Evolutionary conservation across 2,888 invertebrate species (phyloP).

Genomic region (Serrognathus titanus): DNA sequence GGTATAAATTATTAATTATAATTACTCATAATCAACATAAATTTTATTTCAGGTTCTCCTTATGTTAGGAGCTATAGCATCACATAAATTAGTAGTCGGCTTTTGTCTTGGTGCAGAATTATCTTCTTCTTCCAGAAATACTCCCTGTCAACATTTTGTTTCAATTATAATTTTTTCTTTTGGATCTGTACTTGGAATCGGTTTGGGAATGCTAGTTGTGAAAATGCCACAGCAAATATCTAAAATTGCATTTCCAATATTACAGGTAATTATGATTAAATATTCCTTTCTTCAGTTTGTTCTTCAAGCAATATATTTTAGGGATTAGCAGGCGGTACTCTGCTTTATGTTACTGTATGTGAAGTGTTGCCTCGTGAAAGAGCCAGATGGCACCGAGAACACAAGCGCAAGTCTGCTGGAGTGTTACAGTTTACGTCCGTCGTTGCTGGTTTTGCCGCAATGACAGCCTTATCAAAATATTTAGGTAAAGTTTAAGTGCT

Average conservation of each 20-base stretch:
- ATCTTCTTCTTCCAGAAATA: conserved; percentile 38
- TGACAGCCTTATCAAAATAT: conserved; percentile 62
- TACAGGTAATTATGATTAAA: conserved; percentile 56
- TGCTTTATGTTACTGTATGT: conserved; percentile 73
- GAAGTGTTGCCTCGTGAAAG: conserved; percentile 75
- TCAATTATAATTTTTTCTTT: conserved; percentile 64
- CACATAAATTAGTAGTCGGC: conserved; percentile 78
- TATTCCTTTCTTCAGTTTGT: conserved; percentile 1
- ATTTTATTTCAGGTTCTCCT: conserved; percentile 58
- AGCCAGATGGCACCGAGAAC: conserved; percentile 65
- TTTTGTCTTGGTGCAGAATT: conserved; percentile 79
- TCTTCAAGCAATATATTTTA: conserved; percentile 36
- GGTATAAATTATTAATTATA: conserved; percentile 46
- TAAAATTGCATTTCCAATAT: conserved; percentile 54
- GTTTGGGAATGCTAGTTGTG: conserved; percentile 61
- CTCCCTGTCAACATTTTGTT: conserved; percentile 52
- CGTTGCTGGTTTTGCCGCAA: conserved; percentile 58
- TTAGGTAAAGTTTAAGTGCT: conserved; percentile 40
- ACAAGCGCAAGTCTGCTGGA: conserved; percentile 56
- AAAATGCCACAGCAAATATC: conserved; percentile 51
- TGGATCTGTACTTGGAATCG: conserved; percentile 68
- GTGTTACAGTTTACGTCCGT: conserved; percentile 62
- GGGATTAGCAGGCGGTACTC: conserved; percentile 72
- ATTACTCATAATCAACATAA: neutral
- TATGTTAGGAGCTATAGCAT: conserved; percentile 66